Conservation (phyloP, 2,113 vertebrate genomes). For the Haplochromis burtoni region DNA sequence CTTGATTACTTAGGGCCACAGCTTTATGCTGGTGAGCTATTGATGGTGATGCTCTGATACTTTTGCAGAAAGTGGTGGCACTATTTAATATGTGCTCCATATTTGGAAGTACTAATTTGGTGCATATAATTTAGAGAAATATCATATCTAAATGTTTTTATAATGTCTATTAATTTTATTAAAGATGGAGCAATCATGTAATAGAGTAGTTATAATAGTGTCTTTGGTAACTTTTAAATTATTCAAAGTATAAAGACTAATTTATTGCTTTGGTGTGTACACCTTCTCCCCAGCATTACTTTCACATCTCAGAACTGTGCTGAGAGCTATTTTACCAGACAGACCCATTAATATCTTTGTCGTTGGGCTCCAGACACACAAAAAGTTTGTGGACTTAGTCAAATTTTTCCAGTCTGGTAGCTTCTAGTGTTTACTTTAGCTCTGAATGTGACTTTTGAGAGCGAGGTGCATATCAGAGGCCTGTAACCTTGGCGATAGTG, state of each 20-base stretch:
- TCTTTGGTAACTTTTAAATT: neutral
- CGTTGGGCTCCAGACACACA: conserved; percentile 47
- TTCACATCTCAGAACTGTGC: neutral
- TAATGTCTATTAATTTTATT: neutral
- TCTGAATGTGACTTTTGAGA: conserved; percentile 67
- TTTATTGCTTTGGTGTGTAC: neutral
- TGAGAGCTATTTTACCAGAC: neutral
- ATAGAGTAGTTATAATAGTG: neutral
- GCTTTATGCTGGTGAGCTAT: neutral
- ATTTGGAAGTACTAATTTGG: neutral
- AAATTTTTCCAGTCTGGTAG: conserved; percentile 72
- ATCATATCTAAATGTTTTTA: neutral
- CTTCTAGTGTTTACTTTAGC: conserved; percentile 67
- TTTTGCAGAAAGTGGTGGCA: neutral
- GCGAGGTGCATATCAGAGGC: conserved; percentile 37
- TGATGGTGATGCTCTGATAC: neutral
- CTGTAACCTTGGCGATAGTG: conserved; percentile 50
- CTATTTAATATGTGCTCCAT: neutral
- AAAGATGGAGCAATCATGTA: neutral
- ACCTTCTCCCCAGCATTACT: neutral
- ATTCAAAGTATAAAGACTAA: neutral
- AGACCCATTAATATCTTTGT: conserved; percentile 33
- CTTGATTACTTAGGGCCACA: neutral
- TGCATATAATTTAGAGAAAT: neutral
- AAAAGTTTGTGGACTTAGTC: conserved; percentile 68